Conservation (phyloP, 2,888 invertebrate genomes). For the Gerris lacustris region DNA sequence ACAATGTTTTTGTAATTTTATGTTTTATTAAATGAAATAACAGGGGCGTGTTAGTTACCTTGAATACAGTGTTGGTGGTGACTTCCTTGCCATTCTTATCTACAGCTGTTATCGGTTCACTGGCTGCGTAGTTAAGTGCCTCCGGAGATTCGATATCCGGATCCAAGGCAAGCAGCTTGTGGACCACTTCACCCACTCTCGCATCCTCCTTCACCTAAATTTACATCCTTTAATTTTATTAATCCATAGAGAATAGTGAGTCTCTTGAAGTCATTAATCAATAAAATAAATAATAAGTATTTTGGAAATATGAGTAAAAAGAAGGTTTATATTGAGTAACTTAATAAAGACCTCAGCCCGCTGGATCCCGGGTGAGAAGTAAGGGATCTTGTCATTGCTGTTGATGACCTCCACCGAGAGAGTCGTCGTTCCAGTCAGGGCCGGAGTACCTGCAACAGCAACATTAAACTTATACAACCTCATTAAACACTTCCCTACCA, state of each 20-base stretch:
- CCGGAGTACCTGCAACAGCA: constrained; percentile 52
- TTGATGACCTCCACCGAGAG: constrained; percentile 68
- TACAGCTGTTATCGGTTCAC: constrained; percentile 61
- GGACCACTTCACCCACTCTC: constrained; percentile 54
- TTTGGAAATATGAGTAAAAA: background rate
- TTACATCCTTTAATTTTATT: background rate
- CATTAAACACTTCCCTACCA: too few species aligned
- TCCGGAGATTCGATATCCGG: constrained; percentile 61
- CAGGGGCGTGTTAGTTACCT: constrained; percentile 31
- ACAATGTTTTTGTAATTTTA: too few species aligned
- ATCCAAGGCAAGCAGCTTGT: constrained; percentile 61
- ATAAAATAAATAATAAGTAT: background rate
- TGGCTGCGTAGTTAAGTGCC: constrained; percentile 52
- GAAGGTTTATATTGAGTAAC: background rate
- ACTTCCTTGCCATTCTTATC: constrained; percentile 73
- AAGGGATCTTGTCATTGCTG: constrained; percentile 77
- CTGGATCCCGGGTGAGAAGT: constrained; percentile 65
- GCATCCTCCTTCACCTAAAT: constrained; percentile 63
- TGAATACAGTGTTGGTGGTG: constrained; percentile 35
- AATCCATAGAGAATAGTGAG: too few species aligned
- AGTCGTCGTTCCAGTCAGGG: constrained; percentile 66
- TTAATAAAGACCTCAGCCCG: constrained; percentile 51
- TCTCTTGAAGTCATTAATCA: too few species aligned
- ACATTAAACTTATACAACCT: background rate
- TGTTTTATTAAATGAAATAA: too few species aligned